Conservation (phyloP, 1,140 invertebrate species). For the Matsumurasca onukii region DNA sequence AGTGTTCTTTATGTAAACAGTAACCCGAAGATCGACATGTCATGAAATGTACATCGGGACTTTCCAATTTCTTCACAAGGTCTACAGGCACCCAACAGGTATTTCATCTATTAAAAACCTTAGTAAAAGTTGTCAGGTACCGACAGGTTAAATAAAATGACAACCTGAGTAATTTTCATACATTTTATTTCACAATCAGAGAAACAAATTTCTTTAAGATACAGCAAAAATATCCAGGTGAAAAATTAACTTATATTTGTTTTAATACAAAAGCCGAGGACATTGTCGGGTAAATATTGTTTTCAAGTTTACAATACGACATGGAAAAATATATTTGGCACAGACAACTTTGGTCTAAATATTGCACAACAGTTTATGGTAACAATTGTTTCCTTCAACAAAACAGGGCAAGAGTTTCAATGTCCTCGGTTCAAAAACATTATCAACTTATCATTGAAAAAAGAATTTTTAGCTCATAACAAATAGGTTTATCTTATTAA, state of each 20-base stretch:
- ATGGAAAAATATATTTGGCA: conserved; percentile 29
- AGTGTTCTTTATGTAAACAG: too few relatives aligned
- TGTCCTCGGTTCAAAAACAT: neutral
- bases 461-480: neutral
- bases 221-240: conserved; percentile 1
- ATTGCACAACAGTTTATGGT: conserved; percentile 7
- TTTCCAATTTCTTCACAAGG: too few relatives aligned
- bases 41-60: too few relatives aligned
- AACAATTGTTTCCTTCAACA: neutral
- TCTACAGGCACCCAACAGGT: too few relatives aligned
- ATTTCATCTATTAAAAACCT: too few relatives aligned
- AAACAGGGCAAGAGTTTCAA: conserved; percentile 3
- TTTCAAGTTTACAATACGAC: too few relatives aligned
- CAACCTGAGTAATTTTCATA: conserved; percentile 19
- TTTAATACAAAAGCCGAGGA: conserved; percentile 17
- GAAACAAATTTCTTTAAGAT: conserved; percentile 29
- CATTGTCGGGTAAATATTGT: conserved; percentile 7
- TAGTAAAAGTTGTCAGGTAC: too few relatives aligned
- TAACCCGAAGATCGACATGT: too few relatives aligned
- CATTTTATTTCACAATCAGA: conserved; percentile 31
- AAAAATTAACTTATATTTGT: conserved; percentile 9
- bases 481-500: too few relatives aligned
- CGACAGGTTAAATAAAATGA: too few relatives aligned
- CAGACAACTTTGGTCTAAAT: conserved; percentile 20
- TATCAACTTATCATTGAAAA: conserved; percentile 7